Base-by-base conservation (phyloP, 2,888 invertebrate species). In the Rhogogaster chlorosoma region DNA sequence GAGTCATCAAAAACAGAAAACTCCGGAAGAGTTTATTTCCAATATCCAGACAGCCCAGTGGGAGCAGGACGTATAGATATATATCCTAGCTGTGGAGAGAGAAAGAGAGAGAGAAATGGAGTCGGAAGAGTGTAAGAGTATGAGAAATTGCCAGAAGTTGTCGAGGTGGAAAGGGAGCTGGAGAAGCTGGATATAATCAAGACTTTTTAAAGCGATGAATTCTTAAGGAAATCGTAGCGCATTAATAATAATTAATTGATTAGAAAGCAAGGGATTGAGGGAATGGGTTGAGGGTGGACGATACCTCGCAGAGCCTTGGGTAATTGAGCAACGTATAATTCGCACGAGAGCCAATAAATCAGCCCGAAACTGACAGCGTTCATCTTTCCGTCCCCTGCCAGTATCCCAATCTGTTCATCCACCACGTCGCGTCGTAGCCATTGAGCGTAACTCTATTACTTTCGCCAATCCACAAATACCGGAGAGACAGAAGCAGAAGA, bases 371-470 rank as follows among this genome's bases (percentile, higher is more conserved):
- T 49, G 67, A 83, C 83, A 83, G 42, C 83, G 83, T 83, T 83
- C 83, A 49, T 70, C 29, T 83, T 67, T 53, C 38, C 45, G 29
- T 26, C 67, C 83, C 45, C 12, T 45, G 12, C 83, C 67, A 45
- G n/a, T 29, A 38, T 67, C 45, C 67, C 83, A 64, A 64, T 80
- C 80, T 80, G 80, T 80, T 80, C 80, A 80, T 80, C 80, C 61
- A 36, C 9, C 38, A 29, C 67, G 67, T 61, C 61, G 15, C 64
- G 42, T 29, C 49, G 53, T 26, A 73, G 83, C 67, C 64, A 64
- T 70, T 61, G 67, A 67, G 83, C 83, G 83, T 61, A 80, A 80
- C 61, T 61, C 80, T 80, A 80, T 80, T 80, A 80, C 80, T 80
- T 80, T 80, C 80, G 80, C 80, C 80, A 80, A 80, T 80, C 80